Evolutionary conservation across 2,797 vertebrate species (phyloP).

Genomic region (Arnoldichthys spilopterus): DNA sequence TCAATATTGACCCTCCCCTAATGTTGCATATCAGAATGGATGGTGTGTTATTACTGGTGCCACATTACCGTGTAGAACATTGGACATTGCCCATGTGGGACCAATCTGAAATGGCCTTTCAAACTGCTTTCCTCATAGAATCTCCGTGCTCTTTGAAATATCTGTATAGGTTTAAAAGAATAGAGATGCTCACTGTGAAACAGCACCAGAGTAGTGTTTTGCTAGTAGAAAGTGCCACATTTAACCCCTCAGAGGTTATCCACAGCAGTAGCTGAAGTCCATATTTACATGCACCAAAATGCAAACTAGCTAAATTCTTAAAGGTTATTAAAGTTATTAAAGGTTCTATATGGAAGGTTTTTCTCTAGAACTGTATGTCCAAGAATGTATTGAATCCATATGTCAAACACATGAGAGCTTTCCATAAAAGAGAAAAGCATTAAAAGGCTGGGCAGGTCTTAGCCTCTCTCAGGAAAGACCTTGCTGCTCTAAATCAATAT

Average conservation of each 20-base stretch:
- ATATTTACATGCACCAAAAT: too few relatives aligned
- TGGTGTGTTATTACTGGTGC: slow-evolving; percentile 44
- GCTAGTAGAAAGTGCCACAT: background rate
- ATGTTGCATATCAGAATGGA: slow-evolving; percentile 46
- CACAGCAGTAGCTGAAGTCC: too few relatives aligned
- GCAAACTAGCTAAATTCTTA: too few relatives aligned
- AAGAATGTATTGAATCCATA: background rate
- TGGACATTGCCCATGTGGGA: slow-evolving; percentile 22
- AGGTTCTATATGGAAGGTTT: background rate
- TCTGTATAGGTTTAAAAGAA: background rate
- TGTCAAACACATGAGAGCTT: background rate
- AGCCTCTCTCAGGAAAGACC: slow-evolving; percentile 32
- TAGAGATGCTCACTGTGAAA: background rate
- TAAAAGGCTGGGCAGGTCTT: slow-evolving; percentile 1
- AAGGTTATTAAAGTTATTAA: too few relatives aligned
- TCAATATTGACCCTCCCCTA: slow-evolving; percentile 45
- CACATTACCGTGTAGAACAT: slow-evolving; percentile 15
- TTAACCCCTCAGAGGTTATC: background rate
- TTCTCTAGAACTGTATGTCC: too few relatives aligned
- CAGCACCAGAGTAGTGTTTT: background rate
- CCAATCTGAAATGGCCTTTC: slow-evolving; percentile 19
- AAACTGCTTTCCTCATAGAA: background rate
- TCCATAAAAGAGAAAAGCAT: slow-evolving; percentile 17
- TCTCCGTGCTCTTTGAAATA: background rate
- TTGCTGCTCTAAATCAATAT: slow-evolving; percentile 33